Evolutionary conservation across 2,113 vertebrate species (phyloP), one percentile per base, ranked within the genome.

Genomic region (Prionailurus viverrinus): DNA sequence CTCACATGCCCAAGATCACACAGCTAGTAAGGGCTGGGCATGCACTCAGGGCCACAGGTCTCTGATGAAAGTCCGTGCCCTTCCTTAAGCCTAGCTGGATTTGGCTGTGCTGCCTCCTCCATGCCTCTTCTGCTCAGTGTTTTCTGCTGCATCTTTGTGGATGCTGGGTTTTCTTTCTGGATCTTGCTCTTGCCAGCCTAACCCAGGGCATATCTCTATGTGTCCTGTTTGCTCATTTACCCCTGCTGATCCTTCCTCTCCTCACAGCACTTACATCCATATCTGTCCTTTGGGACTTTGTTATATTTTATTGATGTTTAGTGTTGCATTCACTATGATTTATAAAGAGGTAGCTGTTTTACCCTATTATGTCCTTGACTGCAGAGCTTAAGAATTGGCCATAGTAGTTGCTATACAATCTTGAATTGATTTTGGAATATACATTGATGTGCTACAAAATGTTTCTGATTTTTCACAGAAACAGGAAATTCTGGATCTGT

Each of bases 401-500:
- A 9, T 25, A 51, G 14, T 80, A n/a, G 21, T 68, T 53, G 25
- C 14, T 45, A 4, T 41, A 27, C 4, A 61, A 1, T 78, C 29
- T 96, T 80, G 55, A 98, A 13, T 95, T 89, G 82, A 78, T 55
- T 85, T 81, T 80, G 84, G 73, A 96, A 36, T 96, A 55, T 53
- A 10, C 48, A 19, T 61, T 66, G 81, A 65, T 93, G 58, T 85
- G 65, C 55, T 98, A 74, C 51, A 80, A 86, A 82, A 93, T 91
- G 29, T 66, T 48, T n/a, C 0, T 96, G 13, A 83, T 48, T 97
- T 96, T 97, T 45, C 71, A 97, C 98, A 99, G 99, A 99, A 99
- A 97, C 99, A 99, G 94, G 99, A 99, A 91, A 99, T 99, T 13
- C 98, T 99, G 96, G 98, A 99, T 84, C 98, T 99, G 69, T 99